phyloP scores from a whole-genome alignment of 1,140 invertebrate genomes.

The Heliconius congener region DNA sequence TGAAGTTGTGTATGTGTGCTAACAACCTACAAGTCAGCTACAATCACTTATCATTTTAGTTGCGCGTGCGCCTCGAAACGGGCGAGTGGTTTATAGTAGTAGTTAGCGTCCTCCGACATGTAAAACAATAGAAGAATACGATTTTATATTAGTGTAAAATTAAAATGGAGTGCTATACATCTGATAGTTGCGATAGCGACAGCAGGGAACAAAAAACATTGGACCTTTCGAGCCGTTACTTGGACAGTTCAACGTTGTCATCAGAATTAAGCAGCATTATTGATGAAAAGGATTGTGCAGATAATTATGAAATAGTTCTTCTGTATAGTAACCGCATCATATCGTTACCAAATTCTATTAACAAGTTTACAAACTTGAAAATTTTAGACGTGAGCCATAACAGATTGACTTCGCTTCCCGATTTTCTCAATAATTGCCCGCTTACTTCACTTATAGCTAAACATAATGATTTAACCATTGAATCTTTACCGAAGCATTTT shows the following conservation, averaged over 20 bases:
- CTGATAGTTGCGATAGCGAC: conserved; percentile 90
- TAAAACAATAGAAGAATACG: conserved; percentile 29
- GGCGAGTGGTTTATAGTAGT: conserved; percentile 25
- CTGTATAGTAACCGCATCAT: conserved; percentile 87
- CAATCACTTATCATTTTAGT: conserved; percentile 49
- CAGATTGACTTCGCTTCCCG: conserved; percentile 87
- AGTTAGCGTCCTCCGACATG: conserved; percentile 31
- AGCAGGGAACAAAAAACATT: conserved; percentile 84
- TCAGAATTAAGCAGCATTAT: conserved; percentile 82
- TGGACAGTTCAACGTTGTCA: conserved; percentile 83
- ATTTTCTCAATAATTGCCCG: conserved; percentile 87
- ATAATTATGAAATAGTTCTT: conserved; percentile 86
- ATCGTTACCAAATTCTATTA: conserved; percentile 79
- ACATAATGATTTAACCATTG: conserved; percentile 92
- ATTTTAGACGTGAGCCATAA: conserved; percentile 94
- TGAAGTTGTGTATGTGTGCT: conserved; percentile 15
- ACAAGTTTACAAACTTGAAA: conserved; percentile 86
- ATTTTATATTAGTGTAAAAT: conserved; percentile 19
- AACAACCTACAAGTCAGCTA: conserved; percentile 17
- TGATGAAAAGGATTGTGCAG: conserved; percentile 81
- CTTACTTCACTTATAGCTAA: conserved; percentile 89
- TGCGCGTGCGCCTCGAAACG: conserved; percentile 56
- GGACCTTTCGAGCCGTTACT: conserved; percentile 86
- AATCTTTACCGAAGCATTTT: conserved; percentile 93
- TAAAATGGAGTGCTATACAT: conserved; percentile 88